Evolutionary conservation across 2,888 invertebrate species (phyloP), one percentile per base, ranked within the genome.

Genomic region (Macrosiphum euphorbiae): DNA sequence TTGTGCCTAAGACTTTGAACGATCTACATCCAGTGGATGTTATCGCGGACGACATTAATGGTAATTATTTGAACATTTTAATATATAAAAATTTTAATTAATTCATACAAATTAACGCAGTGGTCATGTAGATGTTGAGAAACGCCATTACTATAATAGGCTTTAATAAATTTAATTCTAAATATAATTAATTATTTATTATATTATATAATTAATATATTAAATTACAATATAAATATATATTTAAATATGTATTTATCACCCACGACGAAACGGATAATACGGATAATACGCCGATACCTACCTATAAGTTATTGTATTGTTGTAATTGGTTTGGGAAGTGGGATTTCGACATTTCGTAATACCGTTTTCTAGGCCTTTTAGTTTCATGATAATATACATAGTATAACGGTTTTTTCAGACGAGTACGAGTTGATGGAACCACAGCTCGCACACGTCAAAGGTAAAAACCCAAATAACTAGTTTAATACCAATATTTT

Each of bases 1-100:
- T 98, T 96, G 97, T 98, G 95, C 98, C 99, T 95, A 99, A 98
- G 97, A 98, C 98, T 94, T 96, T 99, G 95, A 97, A 98, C 95
- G 98, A 98, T 96, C 97, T 98, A 55, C 97, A 98, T 96, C 97
- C 98, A 96, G 98, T 98, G 96, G 97, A 97, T 95, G 96, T 97
- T 95, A 96, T 97, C 95, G 96, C 96, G 94, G 97, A 97, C 95
- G 96, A 96, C 95, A 96, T 97, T 95, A 98, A 98, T 96, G 97
- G 97, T 97, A 96, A 97, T 94, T 92, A 95, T 86, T 95, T 95
- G 93, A 95, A 95, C 94, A 92, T 95, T 61, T 89, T 95, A 84
- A 86, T 20, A 78, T 35, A 35, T 67, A 61, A n/a, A 44, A 7
- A 35, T 78, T 35, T 35, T 78, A 78, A 35, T 78, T 35, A 35